Evolutionary conservation across 2,113 vertebrate genomes (phyloP).

Genomic region (Terrapene triunguis): DNA sequence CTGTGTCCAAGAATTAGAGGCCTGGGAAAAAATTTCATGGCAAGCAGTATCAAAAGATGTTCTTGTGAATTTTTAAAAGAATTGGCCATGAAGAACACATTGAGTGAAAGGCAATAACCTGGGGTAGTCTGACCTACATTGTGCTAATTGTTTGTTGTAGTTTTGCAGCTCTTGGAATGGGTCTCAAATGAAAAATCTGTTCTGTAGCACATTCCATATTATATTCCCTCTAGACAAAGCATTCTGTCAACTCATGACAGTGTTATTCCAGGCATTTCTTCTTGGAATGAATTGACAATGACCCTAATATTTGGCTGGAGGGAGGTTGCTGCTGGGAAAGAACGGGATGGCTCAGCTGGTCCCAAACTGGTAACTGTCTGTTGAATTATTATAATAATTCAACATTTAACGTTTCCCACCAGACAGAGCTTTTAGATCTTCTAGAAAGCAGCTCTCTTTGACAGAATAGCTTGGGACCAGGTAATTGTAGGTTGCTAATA

Average conservation of each 20-base stretch:
- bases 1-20: not conserved
- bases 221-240: constrained; percentile 46
- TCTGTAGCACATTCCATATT: not conserved
- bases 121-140: constrained; percentile 70
- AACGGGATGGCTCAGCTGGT: not conserved
- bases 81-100: constrained; percentile 13
- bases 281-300: not conserved
- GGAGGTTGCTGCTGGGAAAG: not conserved
- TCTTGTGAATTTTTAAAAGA: constrained; percentile 70
- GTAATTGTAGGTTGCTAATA: not conserved
- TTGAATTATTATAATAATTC: not conserved
- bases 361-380: not conserved
- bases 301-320: constrained; percentile 23
- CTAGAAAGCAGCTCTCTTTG: not conserved
- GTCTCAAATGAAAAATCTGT: constrained; percentile 58
- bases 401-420: not conserved
- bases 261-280: constrained; percentile 15
- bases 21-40: constrained; percentile 5
- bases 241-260: constrained; percentile 3
- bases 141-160: not conserved
- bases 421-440: not conserved
- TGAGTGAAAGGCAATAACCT: constrained; percentile 59
- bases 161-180: constrained; percentile 63
- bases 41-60: constrained; percentile 33
- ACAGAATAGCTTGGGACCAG: not conserved